Conservation (phyloP, 2,797 vertebrate species). For the Setipinna tenuifilis region DNA sequence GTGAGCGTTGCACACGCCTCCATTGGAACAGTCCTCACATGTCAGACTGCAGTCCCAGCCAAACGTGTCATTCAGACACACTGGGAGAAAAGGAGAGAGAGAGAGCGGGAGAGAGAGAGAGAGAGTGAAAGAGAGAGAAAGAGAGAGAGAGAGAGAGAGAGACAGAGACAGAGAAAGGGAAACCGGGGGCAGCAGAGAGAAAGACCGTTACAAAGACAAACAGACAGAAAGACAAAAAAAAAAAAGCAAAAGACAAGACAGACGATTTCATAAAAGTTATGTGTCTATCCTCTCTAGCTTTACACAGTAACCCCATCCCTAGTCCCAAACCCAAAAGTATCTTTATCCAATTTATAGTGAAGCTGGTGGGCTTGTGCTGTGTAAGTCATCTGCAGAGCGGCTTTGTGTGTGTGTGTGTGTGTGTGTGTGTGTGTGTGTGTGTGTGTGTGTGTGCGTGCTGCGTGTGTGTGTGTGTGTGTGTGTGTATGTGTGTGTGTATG, state of each 20-base stretch:
- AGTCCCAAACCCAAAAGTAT: too few species aligned
- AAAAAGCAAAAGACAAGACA: too few species aligned
- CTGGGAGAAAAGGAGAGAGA: slow-evolving; percentile 56
- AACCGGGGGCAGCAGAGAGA: background rate
- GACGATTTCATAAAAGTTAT: too few species aligned
- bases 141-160: background rate
- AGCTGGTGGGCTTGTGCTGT: background rate
- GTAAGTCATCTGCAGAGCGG: background rate
- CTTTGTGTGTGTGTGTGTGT: background rate
- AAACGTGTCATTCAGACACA: slow-evolving; percentile 89
- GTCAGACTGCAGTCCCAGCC: slow-evolving; percentile 91
- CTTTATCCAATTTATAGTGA: background rate
- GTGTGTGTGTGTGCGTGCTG: too few species aligned
- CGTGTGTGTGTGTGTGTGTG: too few species aligned
- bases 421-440: background rate
- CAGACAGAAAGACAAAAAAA: background rate
- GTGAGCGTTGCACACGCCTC: slow-evolving; percentile 76
- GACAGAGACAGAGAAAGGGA: background rate
- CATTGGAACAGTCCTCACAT: slow-evolving; percentile 88
- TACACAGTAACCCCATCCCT: too few species aligned
- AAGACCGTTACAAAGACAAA: background rate
- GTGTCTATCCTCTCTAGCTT: too few species aligned
- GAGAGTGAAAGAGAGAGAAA: background rate
- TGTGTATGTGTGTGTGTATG: too few species aligned
- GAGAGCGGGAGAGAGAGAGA: slow-evolving; percentile 7